phyloP scores from a whole-genome alignment of 2,888 invertebrate species.

The Tetranychus truncatus region DNA sequence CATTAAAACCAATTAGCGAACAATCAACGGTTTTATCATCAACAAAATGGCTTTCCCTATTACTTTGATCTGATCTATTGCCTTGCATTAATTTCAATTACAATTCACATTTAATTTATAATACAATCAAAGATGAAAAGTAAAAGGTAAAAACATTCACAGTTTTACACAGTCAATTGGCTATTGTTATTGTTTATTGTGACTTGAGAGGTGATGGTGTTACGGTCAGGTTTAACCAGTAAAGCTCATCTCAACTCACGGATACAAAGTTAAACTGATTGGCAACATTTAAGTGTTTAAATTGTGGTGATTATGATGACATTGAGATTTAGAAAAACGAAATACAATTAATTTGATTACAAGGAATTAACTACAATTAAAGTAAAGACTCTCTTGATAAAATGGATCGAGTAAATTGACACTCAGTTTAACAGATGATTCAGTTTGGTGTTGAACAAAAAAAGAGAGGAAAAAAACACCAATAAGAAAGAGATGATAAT shows the following conservation, averaged over 20 bases:
- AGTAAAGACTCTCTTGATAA: neutral
- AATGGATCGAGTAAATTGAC: neutral
- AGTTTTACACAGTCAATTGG: too few species aligned
- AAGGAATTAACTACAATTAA: neutral
- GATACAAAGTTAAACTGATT: neutral
- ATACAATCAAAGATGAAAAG: neutral
- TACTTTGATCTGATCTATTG: neutral
- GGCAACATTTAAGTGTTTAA: neutral
- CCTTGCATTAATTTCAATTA: neutral
- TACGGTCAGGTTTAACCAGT: too few species aligned
- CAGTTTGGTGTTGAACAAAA: neutral
- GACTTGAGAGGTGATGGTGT: too few species aligned
- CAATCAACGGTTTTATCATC: neutral
- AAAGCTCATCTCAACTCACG: too few species aligned
- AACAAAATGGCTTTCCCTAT: neutral
- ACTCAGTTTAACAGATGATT: neutral
- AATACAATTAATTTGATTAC: neutral
- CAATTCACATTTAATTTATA: neutral
- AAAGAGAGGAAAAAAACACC: neutral
- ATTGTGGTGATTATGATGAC: neutral
- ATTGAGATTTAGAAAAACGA: neutral
- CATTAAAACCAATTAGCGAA: neutral
- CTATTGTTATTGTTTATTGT: too few species aligned
- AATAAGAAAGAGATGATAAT: neutral
- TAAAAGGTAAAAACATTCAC: too few species aligned